Evolutionary conservation across 2,797 vertebrate genomes (phyloP), one percentile per base, ranked within the genome.

Genomic region (Fratercula arctica): DNA sequence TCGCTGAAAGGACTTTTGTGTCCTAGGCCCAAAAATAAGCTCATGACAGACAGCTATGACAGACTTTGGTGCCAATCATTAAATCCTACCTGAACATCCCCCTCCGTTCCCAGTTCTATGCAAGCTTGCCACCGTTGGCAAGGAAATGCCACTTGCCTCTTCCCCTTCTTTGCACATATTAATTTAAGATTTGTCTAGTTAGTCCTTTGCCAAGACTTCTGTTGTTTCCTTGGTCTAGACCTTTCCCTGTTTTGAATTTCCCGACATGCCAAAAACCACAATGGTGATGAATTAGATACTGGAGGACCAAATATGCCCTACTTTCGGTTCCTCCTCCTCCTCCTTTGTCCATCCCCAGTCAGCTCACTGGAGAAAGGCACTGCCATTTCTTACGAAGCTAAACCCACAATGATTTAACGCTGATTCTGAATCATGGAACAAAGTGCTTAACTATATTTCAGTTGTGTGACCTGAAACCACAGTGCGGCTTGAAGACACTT

Each of bases 401-500:
- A 78, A 54, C 14, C 35, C 37, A 23, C 16, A 15, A 11, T 10
- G 33, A 78, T 70, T 33, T 60, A 79, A 75, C 24, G n/a, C 12
- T 57, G 24, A 46, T 66, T 33, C 54, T 43, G 33, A 66, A 53
- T 39, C 29, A 13, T 8, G 20, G 17, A 78, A 50, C 9, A 61
- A 53, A 15, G 3, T 37, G 9, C 13, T 23, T 74, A 53, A 11
- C 33, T 21, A 1, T 16, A 20, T 84, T 87, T 60, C 33, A 50
- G 35, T 20, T 24, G 8, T 31, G 41, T 57, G 53, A 21, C 39
- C 24, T 39, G 76, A 61, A 90, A 61, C 12, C 24, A 35, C 16
- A 5, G 9, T 3, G 17, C 0, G 1, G 9, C 41, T 33, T 56
- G 56, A 13, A 29, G 19, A 2, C 16, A 48, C 0, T 41, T 45